Base-by-base conservation (phyloP, 2,888 invertebrate genomes). In the Eupithecia subfuscata region DNA sequence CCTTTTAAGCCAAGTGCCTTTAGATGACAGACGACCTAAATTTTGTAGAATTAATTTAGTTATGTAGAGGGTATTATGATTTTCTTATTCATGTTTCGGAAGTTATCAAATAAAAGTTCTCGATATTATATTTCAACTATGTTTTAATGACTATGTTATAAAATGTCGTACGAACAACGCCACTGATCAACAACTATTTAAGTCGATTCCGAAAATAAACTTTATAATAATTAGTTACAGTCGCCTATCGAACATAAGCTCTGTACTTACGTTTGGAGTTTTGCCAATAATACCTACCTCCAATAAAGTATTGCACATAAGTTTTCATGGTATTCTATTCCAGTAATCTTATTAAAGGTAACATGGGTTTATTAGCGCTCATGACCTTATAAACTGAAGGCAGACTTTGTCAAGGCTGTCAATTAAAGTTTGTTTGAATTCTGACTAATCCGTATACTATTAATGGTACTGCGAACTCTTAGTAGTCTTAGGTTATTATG, bases 381-480 rank as follows among this genome's bases (percentile, higher is more conserved):
- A 69, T 78, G 81, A 79, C 80, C 81, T 80, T 74, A 71, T 77
- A 78, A 77, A 82, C 79, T 78, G 75, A 76, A 75, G 71, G 71
- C 34, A 74, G 74, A 68, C 75, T 74, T 73, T 76, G 76, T 74
- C 79, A 79, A 77, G 79, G 79, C 77, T 72, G 34, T 56, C 70
- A 78, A 80, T 79, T 76, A 63, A 70, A 73, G 73, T 78, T 73
- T 75, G 73, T 75, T 78, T 45, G 75, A 65, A 69, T 73, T 65
- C 48, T 71, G 79, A 76, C 75, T 75, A 78, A 75, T 71, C 74
- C 45, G 11, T 60, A 67, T 18, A 75, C 52, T 69, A 65, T 67
- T 56, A 76, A 73, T 14, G 30, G n/a, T 30, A 70, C 70, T 25
- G 64, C 56, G 69, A 48, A 68, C 43, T 75, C 25, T 65, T 60